Conservation (phyloP, 1,140 invertebrate genomes). For the Steinernema khuongi region DNA sequence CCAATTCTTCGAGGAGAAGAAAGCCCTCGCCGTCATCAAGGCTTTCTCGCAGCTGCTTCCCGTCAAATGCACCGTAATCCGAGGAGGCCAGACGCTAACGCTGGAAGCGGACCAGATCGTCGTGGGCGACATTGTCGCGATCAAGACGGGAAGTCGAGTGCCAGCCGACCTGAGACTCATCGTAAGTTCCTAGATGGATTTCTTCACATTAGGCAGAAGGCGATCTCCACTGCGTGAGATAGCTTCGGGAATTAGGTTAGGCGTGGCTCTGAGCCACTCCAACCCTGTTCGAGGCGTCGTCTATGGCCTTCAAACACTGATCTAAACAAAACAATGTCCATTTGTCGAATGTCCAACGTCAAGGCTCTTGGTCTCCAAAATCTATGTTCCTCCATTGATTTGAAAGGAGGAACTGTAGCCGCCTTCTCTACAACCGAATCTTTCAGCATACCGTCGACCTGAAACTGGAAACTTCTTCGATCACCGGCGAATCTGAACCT, state of each 20-base stretch:
- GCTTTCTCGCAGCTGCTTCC: conserved; percentile 28
- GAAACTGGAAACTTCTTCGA: conserved; percentile 41
- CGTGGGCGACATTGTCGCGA: conserved; percentile 50
- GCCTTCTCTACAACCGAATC: conserved; percentile 43
- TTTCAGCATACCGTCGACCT: conserved; percentile 30
- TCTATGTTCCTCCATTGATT: too few species aligned
- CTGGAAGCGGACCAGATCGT: conserved; percentile 39
- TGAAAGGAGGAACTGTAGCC: too few species aligned
- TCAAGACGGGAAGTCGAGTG: conserved; percentile 49
- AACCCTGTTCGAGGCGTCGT: too few species aligned
- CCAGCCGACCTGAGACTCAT: conserved; percentile 57
- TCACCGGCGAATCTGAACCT: conserved; percentile 44
- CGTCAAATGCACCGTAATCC: conserved; percentile 30
- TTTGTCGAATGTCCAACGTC: too few species aligned
- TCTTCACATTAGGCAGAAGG: too few species aligned
- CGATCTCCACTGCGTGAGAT: too few species aligned
- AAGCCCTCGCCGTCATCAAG: conserved; percentile 31
- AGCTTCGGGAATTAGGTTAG: too few species aligned
- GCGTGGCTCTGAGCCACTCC: too few species aligned
- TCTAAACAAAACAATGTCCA: too few species aligned
- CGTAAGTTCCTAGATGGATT: too few species aligned
- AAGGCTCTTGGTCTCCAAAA: too few species aligned
- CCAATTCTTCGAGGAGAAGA: conserved; percentile 37
- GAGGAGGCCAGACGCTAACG: neutral
- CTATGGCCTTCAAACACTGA: too few species aligned